These are phyloP conservation scores for Mellivora capensis DNA, from an alignment of 2,113 vertebrate species.

Conservation along the genomic window DNA sequence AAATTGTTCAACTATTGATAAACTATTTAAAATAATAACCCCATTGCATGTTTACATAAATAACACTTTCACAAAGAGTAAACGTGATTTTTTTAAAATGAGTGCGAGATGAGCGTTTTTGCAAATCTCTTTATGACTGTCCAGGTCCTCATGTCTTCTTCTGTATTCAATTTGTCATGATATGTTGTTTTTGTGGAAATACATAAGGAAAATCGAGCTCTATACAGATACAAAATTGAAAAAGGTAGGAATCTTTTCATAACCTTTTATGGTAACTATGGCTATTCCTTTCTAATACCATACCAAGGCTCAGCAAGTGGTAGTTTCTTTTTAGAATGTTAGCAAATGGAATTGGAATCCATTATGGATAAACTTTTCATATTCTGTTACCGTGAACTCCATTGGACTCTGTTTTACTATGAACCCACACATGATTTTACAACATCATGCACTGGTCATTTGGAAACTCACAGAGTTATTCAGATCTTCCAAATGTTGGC, in stretches of 20 bases:
- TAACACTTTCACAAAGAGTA: neutral
- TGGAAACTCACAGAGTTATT: neutral
- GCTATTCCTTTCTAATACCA: neutral
- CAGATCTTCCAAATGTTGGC: neutral
- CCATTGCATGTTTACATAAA: neutral
- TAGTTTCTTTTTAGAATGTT: neutral
- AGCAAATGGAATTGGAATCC: neutral
- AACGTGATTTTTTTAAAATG: neutral
- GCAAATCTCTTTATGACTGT: neutral
- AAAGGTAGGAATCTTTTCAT: slow-evolving; percentile 6
- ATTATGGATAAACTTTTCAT: neutral
- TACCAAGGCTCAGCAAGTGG: neutral
- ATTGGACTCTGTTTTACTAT: neutral
- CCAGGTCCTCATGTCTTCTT: neutral
- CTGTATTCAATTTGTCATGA: neutral
- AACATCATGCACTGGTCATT: neutral
- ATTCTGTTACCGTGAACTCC: neutral
- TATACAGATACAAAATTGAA: neutral
- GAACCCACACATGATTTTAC: neutral
- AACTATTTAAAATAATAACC: neutral
- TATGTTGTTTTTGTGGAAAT: neutral
- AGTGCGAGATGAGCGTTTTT: neutral
- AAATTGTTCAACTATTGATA: neutral
- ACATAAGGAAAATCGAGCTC: slow-evolving; percentile 9
- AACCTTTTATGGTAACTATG: neutral